Conservation (phyloP, 2,797 vertebrate genomes). For the Xyrichtys novacula region DNA sequence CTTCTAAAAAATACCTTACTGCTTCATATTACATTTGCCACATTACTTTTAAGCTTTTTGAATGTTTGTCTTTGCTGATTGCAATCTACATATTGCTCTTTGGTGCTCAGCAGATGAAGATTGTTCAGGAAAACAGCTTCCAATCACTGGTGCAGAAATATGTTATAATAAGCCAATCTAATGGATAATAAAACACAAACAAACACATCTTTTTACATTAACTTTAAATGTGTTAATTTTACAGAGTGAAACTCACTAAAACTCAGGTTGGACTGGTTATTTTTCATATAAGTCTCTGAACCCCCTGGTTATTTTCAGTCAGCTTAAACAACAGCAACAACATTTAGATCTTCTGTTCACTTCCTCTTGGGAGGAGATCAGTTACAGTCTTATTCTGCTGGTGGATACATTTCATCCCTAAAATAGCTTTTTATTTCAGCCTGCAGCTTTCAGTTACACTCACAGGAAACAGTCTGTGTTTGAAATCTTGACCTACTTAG, state of each 20-base stretch:
- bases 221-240: too few species aligned
- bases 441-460: not conserved
- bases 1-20: too few species aligned
- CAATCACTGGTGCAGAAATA: too few species aligned
- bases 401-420: constrained; percentile 3
- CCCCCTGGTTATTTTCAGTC: not conserved
- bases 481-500: not conserved
- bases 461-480: not conserved
- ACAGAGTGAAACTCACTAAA: not conserved
- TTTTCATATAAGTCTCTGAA: not conserved
- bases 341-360: constrained; percentile 1
- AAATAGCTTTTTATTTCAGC: not conserved
- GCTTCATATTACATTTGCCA: too few species aligned
- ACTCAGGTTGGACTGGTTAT: not conserved
- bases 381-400: not conserved
- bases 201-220: not conserved
- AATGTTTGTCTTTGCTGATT: too few species aligned
- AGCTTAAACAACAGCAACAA: not conserved
- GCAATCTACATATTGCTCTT: too few species aligned
- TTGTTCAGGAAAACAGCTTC: too few species aligned
- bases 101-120: too few species aligned
- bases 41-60: too few species aligned
- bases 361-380: constrained; percentile 3
- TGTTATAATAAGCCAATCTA: too few species aligned
- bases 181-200: too few species aligned